Percentiles rank a stretch among this genome's conserved stretches.
phyloP scores from a whole-genome alignment of 1,140 invertebrate genomes.

The Nylanderia fulva region DNA sequence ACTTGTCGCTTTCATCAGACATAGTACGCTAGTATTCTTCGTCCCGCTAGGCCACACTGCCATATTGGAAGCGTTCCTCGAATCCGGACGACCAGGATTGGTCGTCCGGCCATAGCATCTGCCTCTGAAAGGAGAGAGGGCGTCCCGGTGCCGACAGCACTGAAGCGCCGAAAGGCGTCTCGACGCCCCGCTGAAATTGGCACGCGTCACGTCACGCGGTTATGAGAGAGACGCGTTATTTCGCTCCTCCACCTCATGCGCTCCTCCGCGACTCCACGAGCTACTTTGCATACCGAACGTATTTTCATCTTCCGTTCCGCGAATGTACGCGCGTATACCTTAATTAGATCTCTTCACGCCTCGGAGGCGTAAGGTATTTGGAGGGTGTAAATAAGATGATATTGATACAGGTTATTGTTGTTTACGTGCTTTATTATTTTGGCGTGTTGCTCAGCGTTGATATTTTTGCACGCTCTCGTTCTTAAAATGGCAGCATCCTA shows the following conservation, averaged over 20 bases:
- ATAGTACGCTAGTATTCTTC: conserved; percentile 30
- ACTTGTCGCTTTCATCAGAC: conserved; percentile 41
- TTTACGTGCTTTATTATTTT: conserved; percentile 10
- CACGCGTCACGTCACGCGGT: conserved; percentile 81
- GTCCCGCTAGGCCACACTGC: conserved; percentile 77
- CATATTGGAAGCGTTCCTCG: conserved; percentile 81
- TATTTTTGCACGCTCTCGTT: background rate
- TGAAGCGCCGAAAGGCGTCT: conserved; percentile 79
- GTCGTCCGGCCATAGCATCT: conserved; percentile 75
- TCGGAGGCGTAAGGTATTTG: background rate
- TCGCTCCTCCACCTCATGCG: conserved; percentile 47
- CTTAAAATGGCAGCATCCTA: background rate
- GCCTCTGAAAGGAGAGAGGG: conserved; percentile 76
- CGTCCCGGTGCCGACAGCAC: conserved; percentile 70
- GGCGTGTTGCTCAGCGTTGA: background rate
- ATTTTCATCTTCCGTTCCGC: conserved; percentile 8
- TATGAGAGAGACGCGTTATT: conserved; percentile 74
- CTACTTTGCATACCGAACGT: conserved; percentile 30
- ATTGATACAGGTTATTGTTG: background rate
- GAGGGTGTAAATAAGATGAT: background rate
- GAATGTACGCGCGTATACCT: background rate
- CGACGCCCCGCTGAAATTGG: conserved; percentile 82
- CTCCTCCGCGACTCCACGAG: conserved; percentile 6
- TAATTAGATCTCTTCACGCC: conserved; percentile 16
- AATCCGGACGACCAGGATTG: conserved; percentile 77